phyloP scores from a whole-genome alignment of 2,888 invertebrate species.

The Ophion costatus region DNA sequence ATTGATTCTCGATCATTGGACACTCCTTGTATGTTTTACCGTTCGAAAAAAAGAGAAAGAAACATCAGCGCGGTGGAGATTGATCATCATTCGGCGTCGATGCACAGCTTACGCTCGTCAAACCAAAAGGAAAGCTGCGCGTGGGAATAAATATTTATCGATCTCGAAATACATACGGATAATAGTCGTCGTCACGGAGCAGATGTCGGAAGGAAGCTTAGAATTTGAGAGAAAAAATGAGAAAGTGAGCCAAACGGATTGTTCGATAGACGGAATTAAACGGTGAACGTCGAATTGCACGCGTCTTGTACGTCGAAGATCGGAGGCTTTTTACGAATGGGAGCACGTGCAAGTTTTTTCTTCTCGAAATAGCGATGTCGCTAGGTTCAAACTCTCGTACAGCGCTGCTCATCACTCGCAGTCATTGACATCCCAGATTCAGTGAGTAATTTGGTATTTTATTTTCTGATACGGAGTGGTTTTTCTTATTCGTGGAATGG shows the following conservation, averaged over 20 bases:
- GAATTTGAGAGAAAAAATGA: background rate
- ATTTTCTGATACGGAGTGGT: conserved; percentile 12
- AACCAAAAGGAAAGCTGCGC: conserved; percentile 10
- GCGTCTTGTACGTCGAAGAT: conserved; percentile 2
- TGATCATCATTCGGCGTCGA: conserved; percentile 9
- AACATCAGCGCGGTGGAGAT: conserved; percentile 16
- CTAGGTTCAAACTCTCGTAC: conserved; percentile 65
- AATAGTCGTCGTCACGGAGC: background rate
- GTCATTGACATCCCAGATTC: conserved; percentile 73
- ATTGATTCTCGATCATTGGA: background rate
- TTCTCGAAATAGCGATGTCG: conserved; percentile 69
- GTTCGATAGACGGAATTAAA: background rate
- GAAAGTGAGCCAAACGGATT: conserved; percentile 1
- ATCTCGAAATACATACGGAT: conserved; percentile 53
- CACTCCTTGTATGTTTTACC: background rate
- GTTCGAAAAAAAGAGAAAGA: background rate
- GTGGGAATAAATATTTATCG: conserved; percentile 53
- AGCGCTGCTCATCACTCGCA: conserved; percentile 67
- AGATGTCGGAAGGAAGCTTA: background rate
- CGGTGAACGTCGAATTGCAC: conserved; percentile 10
- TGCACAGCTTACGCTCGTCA: conserved; percentile 21
- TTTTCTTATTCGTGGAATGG: conserved; percentile 30
- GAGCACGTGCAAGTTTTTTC: conserved; percentile 44
- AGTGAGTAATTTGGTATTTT: conserved; percentile 67
- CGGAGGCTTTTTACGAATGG: conserved; percentile 57